phyloP scores from a whole-genome alignment of 2,888 invertebrate genomes.

The Campoplex nolae region DNA sequence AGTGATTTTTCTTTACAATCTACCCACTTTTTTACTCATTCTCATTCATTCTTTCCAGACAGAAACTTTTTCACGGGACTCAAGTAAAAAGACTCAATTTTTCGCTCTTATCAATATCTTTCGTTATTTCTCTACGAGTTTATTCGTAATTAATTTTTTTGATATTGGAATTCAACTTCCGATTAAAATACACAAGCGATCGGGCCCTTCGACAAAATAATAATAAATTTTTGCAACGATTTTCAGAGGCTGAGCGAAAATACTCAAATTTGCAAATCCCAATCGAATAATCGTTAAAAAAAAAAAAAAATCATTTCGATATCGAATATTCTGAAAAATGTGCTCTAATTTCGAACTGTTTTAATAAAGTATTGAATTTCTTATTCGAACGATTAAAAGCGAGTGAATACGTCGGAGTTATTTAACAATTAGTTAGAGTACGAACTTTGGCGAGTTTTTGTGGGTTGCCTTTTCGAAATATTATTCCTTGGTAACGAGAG shows the following conservation, averaged over 20 bases:
- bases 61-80: too few relatives aligned
- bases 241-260: not conserved
- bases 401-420: not conserved
- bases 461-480: not conserved
- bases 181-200: too few relatives aligned
- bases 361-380: not conserved
- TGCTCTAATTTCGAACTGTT: not conserved
- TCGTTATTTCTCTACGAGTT: not conserved
- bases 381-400: not conserved
- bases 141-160: not conserved
- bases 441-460: not conserved
- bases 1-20: not conserved
- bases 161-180: too few relatives aligned
- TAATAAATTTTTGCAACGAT: not conserved
- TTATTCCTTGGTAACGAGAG: slow-evolving; percentile 54
- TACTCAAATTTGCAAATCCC: not conserved
- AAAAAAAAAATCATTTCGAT: too few relatives aligned
- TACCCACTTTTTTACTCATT: too few relatives aligned
- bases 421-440: not conserved
- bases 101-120: not conserved
- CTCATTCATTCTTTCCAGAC: not conserved
- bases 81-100: not conserved
- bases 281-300: not conserved
- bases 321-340: not conserved
- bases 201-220: not conserved